Evolutionary conservation across 1,140 invertebrate genomes (phyloP).

Genomic region (Macrocentrus cingulum): DNA sequence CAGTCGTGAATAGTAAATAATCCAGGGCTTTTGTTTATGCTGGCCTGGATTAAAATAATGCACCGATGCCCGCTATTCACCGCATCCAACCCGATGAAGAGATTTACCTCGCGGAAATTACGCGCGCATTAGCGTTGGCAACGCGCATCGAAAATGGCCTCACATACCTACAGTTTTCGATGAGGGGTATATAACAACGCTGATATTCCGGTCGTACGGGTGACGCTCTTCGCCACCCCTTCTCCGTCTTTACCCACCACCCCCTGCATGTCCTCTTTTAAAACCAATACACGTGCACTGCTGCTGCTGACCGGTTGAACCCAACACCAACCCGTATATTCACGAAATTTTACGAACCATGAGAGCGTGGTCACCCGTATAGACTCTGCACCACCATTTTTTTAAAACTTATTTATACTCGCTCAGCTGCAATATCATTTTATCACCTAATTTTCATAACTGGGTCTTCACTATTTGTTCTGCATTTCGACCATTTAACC

Average conservation of each 20-base stretch:
- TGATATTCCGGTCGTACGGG: conserved; percentile 26
- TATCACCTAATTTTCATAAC: no score
- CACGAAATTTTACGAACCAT: conserved; percentile 25
- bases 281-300: conserved; percentile 27
- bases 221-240: neutral
- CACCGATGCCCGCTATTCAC: conserved; percentile 28
- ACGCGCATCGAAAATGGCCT: neutral
- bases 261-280: neutral
- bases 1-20: conserved; percentile 22
- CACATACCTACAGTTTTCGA: neutral
- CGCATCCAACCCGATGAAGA: conserved; percentile 37
- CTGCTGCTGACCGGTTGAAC: conserved; percentile 22
- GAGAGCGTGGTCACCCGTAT: conserved; percentile 6
- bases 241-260: neutral
- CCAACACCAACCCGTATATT: conserved; percentile 14
- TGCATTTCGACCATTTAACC: no score
- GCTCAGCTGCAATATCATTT: neutral
- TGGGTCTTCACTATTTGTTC: no score
- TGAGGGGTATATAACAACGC: conserved; percentile 17
- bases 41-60: conserved; percentile 41
- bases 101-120: conserved; percentile 42
- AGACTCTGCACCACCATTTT: neutral
- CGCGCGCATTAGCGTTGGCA: conserved; percentile 34
- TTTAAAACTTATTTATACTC: neutral
- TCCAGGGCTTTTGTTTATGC: conserved; percentile 33